A percentile compares a stretch with the other conserved stretches of the same genome.
Conservation (phyloP, 2,113 vertebrate species). For the Nipponia nippon region DNA sequence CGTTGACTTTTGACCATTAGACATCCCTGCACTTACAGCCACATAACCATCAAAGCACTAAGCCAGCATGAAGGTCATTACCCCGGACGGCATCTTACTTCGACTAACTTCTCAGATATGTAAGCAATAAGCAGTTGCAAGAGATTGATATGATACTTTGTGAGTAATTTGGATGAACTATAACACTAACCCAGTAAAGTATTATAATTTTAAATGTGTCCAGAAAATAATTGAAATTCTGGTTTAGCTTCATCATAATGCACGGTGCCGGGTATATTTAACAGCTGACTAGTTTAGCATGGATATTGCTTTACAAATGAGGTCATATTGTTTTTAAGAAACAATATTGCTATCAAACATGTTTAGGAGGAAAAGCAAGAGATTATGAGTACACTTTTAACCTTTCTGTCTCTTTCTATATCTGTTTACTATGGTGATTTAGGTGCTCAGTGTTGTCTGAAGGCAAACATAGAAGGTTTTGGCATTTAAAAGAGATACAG, state of each 20-base stretch:
- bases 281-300: conserved; percentile 83
- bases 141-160: conserved; percentile 80
- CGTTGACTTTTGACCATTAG: conserved; percentile 29
- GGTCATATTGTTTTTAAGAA: conserved; percentile 84
- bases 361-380: conserved; percentile 72
- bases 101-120: conserved; percentile 67
- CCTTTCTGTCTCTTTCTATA: conserved; percentile 77
- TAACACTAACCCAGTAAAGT: conserved; percentile 78
- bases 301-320: conserved; percentile 84
- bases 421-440: conserved; percentile 68
- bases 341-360: conserved; percentile 78
- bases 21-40: neutral
- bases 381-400: conserved; percentile 74
- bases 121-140: conserved; percentile 71
- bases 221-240: conserved; percentile 87
- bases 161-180: conserved; percentile 83
- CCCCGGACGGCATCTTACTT: conserved; percentile 58
- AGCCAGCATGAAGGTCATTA: conserved; percentile 72
- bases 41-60: conserved; percentile 29
- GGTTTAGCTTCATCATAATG: conserved; percentile 80
- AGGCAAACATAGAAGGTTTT: conserved; percentile 69
- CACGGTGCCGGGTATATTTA: conserved; percentile 77
- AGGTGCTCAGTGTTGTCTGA: conserved; percentile 66
- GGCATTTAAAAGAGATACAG: conserved; percentile 63
- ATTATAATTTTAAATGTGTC: conserved; percentile 88